phyloP scores from a whole-genome alignment of 2,888 invertebrate species.

The Xanthia icteritia region DNA sequence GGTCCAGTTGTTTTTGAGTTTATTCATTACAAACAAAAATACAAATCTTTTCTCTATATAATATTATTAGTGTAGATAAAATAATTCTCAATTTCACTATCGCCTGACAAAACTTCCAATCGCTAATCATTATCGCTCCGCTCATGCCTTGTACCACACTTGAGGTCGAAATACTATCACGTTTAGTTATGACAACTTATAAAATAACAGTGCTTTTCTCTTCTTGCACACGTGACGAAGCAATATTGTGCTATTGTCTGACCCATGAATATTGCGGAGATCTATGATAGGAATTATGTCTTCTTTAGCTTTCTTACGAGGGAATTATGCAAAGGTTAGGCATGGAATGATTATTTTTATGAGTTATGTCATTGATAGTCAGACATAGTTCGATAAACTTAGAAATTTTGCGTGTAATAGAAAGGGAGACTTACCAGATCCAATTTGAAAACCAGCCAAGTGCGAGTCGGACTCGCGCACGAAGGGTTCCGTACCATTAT shows the following conservation, averaged over 20 bases:
- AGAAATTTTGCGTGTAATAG: not conserved
- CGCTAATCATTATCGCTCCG: not conserved
- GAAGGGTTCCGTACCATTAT: no score
- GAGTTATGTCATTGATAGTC: not conserved
- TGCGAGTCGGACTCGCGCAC: no score
- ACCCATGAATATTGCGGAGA: slow-evolving; percentile 38
- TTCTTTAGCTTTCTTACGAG: slow-evolving; percentile 41
- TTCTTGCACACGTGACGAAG: slow-evolving; percentile 74
- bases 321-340: slow-evolving; percentile 46
- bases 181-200: slow-evolving; percentile 80
- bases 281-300: slow-evolving; percentile 39
- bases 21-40: no score
- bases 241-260: slow-evolving; percentile 66
- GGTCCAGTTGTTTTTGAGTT: no score
- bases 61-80: no score
- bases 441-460: no score
- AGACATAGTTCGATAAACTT: not conserved
- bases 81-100: no score
- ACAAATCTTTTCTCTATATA: no score
- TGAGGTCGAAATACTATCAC: slow-evolving; percentile 71
- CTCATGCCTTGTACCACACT: slow-evolving; percentile 61
- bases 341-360: slow-evolving; percentile 11
- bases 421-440: not conserved
- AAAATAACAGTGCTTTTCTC: slow-evolving; percentile 81
- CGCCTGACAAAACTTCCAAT: no score